Evolutionary conservation across 1,140 invertebrate genomes (phyloP).

Genomic region (Danaus melanippus): DNA sequence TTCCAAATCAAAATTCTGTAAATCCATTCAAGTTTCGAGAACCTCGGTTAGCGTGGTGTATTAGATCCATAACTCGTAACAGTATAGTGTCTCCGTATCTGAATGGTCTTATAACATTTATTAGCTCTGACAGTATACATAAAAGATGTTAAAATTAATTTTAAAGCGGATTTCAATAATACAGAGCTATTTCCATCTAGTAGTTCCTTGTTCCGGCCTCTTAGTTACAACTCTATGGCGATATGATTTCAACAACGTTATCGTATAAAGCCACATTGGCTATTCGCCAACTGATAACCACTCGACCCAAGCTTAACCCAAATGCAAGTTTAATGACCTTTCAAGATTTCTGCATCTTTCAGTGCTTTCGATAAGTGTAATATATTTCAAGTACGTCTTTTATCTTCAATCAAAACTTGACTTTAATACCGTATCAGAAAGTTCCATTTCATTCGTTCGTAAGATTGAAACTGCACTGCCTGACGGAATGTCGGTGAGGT

Average conservation of each 20-base stretch:
- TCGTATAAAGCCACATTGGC: conserved; percentile 51
- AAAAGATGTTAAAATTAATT: too few species aligned
- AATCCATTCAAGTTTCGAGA: too few species aligned
- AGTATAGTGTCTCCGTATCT: too few species aligned
- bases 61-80: too few species aligned
- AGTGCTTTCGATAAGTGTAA: conserved; percentile 24
- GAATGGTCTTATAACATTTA: too few species aligned
- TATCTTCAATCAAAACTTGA: conserved; percentile 6
- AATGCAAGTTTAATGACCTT: conserved; percentile 53
- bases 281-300: conserved; percentile 48
- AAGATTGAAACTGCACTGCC: conserved; percentile 11
- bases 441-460: conserved; percentile 3
- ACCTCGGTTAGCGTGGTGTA: too few species aligned
- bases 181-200: too few species aligned
- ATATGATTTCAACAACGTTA: conserved; percentile 49
- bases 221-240: conserved; percentile 23
- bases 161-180: too few species aligned
- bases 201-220: conserved; percentile 15
- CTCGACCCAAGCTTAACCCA: conserved; percentile 43
- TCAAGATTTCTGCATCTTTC: conserved; percentile 46
- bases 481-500: conserved; percentile 10
- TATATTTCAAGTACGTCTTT: conserved; percentile 15
- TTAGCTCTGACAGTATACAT: too few species aligned
- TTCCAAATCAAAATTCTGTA: too few species aligned
- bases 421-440: background rate